Percentiles rank a stretch among this genome's conserved stretches.
Evolutionary conservation across 2,113 vertebrate species (phyloP).

Genomic region (Eubucco bourcierii): DNA sequence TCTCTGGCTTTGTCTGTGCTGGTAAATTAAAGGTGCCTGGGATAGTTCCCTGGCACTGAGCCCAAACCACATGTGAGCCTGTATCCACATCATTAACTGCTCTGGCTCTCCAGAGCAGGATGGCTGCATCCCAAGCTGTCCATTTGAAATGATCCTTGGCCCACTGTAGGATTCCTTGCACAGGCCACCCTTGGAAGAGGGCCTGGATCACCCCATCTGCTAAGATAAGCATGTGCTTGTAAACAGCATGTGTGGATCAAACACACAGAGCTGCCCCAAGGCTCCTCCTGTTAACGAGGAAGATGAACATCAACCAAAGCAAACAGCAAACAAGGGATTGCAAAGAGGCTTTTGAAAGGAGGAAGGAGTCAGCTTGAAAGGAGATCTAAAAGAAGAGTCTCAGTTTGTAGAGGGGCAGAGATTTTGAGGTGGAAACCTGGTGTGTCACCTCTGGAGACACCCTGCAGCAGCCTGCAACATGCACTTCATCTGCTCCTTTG

Average conservation of each 20-base stretch:
- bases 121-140: not conserved
- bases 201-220: not conserved
- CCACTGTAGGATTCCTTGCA: not conserved
- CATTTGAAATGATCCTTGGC: not conserved
- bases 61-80: not conserved
- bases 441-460: not conserved
- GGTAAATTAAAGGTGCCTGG: conserved; percentile 41
- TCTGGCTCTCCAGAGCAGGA: not conserved
- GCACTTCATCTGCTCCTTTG: not conserved
- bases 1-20: not conserved
- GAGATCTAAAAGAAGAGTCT: not conserved
- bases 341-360: not conserved
- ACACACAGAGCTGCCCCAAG: not conserved
- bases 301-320: not conserved
- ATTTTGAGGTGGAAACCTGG: not conserved
- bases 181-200: not conserved
- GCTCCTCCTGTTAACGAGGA: not conserved
- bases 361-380: not conserved
- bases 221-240: not conserved
- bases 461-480: not conserved
- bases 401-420: not conserved
- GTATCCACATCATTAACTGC: not conserved
- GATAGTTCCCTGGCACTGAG: not conserved
- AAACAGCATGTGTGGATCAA: not conserved
- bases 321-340: not conserved